These are phyloP conservation scores for Rhizoglyphus robini DNA, from an alignment of 1,140 invertebrate species.

Conservation along the genomic window DNA sequence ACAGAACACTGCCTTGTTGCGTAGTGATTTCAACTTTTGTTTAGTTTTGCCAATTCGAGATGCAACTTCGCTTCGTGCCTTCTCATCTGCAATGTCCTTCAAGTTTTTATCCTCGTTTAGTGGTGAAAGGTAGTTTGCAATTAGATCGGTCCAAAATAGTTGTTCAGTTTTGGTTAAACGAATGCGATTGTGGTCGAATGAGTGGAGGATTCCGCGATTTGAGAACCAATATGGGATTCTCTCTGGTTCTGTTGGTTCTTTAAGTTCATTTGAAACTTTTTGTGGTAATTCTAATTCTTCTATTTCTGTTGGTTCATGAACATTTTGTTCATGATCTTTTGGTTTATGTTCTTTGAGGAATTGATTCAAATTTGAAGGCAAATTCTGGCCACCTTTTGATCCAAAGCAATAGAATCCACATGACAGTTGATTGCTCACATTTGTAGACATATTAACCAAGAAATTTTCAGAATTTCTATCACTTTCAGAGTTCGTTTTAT, in stretches of 20 bases:
- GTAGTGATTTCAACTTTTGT: conserved; percentile 29
- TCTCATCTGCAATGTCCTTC: too few species aligned
- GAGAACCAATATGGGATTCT: too few species aligned
- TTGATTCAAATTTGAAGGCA: too few species aligned
- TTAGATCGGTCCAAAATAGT: conserved; percentile 82
- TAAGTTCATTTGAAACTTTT: too few species aligned
- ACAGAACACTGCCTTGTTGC: conserved; percentile 29
- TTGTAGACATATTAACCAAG: conserved; percentile 77
- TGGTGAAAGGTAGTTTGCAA: conserved; percentile 36
- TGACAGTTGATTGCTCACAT: conserved; percentile 72
- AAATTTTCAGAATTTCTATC: conserved; percentile 54
- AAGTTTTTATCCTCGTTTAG: conserved; percentile 29
- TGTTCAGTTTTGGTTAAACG: conserved; percentile 76
- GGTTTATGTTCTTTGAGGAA: too few species aligned
- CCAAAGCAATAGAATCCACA: conserved; percentile 78
- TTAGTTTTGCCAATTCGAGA: too few species aligned
- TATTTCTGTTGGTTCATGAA: too few species aligned
- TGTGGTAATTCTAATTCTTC: too few species aligned
- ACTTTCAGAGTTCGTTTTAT: conserved; percentile 54
- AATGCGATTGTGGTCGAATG: conserved; percentile 90
- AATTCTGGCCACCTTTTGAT: too few species aligned
- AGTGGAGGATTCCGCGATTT: too few species aligned
- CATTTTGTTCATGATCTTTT: conserved; percentile 55
- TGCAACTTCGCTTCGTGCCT: conserved; percentile 26
- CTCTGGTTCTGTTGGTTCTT: too few species aligned